Evolutionary conservation across 2,113 vertebrate genomes (phyloP).

Genomic region (Mellivora capensis): DNA sequence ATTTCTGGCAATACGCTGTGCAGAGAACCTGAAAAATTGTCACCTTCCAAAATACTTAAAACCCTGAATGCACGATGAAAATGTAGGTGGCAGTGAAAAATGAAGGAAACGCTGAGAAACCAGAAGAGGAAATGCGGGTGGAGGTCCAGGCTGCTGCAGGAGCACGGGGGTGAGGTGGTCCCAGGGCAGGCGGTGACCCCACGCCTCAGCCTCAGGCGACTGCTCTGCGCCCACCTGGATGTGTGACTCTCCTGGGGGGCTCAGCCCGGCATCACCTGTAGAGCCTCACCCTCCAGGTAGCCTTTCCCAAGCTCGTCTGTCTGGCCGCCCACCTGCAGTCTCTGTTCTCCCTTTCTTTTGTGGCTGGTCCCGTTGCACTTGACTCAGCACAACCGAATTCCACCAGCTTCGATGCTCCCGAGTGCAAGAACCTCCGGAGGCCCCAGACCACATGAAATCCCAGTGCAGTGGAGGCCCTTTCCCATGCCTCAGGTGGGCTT

Average conservation of each 20-base stretch:
- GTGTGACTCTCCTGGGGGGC: background rate
- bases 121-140: fast-evolving
- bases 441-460: fast-evolving
- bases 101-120: background rate
- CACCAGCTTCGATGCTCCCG: background rate
- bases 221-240: background rate
- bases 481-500: background rate
- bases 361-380: background rate
- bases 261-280: fast-evolving
- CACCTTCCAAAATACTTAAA: background rate
- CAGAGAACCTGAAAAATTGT: background rate
- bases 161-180: fast-evolving
- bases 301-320: fast-evolving
- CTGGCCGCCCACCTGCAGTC: background rate
- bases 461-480: background rate
- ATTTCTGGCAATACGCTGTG: background rate
- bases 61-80: background rate
- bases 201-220: background rate
- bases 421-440: background rate
- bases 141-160: background rate
- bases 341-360: background rate
- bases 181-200: background rate
- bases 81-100: fast-evolving
- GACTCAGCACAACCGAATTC: background rate
- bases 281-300: background rate